Evolutionary conservation across 2,113 vertebrate species (phyloP).

Genomic region (Bos javanicus): DNA sequence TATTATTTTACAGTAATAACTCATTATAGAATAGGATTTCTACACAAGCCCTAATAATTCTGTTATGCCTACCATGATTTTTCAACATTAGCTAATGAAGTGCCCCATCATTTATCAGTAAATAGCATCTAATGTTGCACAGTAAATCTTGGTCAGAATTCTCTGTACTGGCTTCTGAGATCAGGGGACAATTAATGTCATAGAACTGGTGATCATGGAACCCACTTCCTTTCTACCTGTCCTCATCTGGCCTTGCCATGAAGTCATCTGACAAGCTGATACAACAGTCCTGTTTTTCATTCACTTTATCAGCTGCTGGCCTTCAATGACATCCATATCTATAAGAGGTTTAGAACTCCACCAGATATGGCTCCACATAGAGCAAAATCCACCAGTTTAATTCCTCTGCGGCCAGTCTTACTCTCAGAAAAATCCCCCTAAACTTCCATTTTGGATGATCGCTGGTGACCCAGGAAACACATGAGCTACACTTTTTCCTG

Average conservation of each 20-base stretch:
- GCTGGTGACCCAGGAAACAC: not conserved
- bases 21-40: slow-evolving; percentile 70
- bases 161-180: slow-evolving; percentile 26
- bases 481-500: accelerated
- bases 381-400: not conserved
- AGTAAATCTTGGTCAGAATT: slow-evolving; percentile 54
- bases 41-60: slow-evolving; percentile 65
- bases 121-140: slow-evolving; percentile 46
- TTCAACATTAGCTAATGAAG: slow-evolving; percentile 65
- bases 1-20: slow-evolving; percentile 75
- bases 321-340: not conserved
- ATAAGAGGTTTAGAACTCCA: not conserved
- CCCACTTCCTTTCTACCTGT: not conserved
- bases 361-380: not conserved
- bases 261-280: slow-evolving; percentile 42
- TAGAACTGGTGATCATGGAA: not conserved
- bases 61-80: slow-evolving; percentile 48
- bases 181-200: not conserved
- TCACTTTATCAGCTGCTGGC: not conserved
- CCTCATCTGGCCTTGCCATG: not conserved
- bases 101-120: slow-evolving; percentile 59
- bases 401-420: accelerated
- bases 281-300: slow-evolving; percentile 19
- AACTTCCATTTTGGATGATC: not conserved
- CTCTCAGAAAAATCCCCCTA: not conserved